Evolutionary conservation across 2,888 invertebrate species (phyloP), one percentile per base, ranked within the genome.

Genomic region (Andrena flavipes): DNA sequence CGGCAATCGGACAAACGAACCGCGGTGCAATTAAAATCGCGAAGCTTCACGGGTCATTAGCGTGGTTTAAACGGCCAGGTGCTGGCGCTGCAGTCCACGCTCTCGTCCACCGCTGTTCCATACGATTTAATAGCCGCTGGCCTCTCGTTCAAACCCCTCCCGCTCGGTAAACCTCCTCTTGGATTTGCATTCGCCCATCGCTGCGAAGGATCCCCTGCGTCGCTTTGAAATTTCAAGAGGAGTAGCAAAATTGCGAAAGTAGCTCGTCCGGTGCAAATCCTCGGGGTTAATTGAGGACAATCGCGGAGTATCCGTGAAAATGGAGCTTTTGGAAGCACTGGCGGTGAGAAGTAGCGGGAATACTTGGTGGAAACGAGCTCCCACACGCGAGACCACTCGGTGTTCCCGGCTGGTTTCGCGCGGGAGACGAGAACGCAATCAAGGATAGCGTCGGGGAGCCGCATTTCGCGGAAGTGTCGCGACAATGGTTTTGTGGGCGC

Each of bases 1-100:
- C 42, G 73, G 26, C 71, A 54, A 72, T 73, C 78, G 64, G 59
- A 56, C 72, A 63, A 77, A 65, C 64, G 63, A 78, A 64, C 68
- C 75, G 54, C 63, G 54, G 20, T 48, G 65, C 51, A 82, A 85
- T 87, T 87, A 87, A 82, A 87, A 80, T 78, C 71, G 65, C 73
- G 69, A 51, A 59, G 30, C 69, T 71, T 1, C 54, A 42, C 64
- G 29, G 49, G 30, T 78, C 72, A 75, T 83, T 83, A 75, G 73
- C 67, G 71, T 49, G 35, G 35, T 79, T 85, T 85, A 82, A 87
- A 85, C 71, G 62, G 59, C 60, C 79, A 76, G 70, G 67, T 74
- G 80, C 42, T 26, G 63, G 30, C 56, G 35, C 20, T 49, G 70
- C 51, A 8, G 16, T 29, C 48, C 42, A 10, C 54, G 20, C 35